Evolutionary conservation across 2,797 vertebrate genomes (phyloP), one percentile per base, ranked within the genome.

Genomic region (Urosaurus nigricauda): DNA sequence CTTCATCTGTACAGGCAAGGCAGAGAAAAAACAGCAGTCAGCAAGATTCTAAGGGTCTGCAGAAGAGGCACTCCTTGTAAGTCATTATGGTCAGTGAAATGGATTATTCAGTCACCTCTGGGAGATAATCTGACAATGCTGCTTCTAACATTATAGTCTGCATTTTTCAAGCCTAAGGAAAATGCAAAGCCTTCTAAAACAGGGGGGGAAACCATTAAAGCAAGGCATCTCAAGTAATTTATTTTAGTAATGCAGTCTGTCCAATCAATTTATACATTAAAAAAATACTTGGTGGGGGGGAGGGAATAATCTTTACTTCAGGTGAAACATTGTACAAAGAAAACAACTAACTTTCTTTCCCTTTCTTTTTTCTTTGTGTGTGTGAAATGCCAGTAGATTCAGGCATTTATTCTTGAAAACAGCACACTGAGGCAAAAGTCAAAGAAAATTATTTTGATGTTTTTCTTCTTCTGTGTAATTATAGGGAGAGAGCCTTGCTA

Each of bases 11-110:
- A 51, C 26, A 11, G 5, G 21, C 5, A 32, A 63, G 16, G 37
- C 12, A 85, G 53, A 11, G 26, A 13, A 74, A 56, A 11, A 65
- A 17, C 1, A 89, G 43, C 80, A 86, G 37, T 29, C 21, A 91
- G 51, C 0, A 89, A 89, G 92, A 85, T 19, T 84, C 83, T 53
- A n/a, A 0, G 26, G 13, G 60, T 3, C 8, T 90, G 43, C 12
- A 80, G n/a, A 85, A 58, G 88, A 84, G 17, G 43, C 35, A 32
- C 8, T 90, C 77, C 60, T 88, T 71, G 26, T 85, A 93, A 92
- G 40, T 90, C 65, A 88, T 84, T 43, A 79, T 40, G 24, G 21
- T 37, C 68, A 88, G 21, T 80, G 43, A 91, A 90, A 92, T 40
- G 2, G 29, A 85, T 87, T 94, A 81, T 87, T 90, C 40, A 83